Evolutionary conservation across 2,888 invertebrate genomes (phyloP).

Genomic region (Nowickia ferox): DNA sequence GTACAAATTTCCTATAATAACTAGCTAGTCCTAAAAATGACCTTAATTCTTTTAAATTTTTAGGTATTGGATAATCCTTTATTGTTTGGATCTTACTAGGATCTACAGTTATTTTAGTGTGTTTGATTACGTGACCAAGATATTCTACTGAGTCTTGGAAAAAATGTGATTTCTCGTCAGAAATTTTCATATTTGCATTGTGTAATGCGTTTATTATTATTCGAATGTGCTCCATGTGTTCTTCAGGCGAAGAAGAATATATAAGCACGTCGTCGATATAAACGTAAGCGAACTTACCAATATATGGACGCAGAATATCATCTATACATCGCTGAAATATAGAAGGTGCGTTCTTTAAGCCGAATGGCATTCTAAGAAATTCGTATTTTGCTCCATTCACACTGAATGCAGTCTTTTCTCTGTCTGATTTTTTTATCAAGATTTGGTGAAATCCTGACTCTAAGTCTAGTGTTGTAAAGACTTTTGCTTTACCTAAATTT

Average conservation of each 20-base stretch:
- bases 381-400: constrained; percentile 16
- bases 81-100: no score
- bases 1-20: constrained; percentile 24
- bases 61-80: no score
- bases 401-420: constrained; percentile 24
- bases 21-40: constrained; percentile 20
- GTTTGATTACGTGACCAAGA: neutral
- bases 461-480: neutral
- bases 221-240: neutral
- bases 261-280: constrained; percentile 11
- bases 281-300: constrained; percentile 20
- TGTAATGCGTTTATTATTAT: constrained; percentile 3
- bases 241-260: neutral
- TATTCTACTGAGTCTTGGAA: no score
- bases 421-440: constrained; percentile 10
- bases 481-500: constrained; percentile 17
- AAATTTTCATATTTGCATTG: neutral
- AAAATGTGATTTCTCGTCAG: constrained; percentile 1
- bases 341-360: constrained; percentile 27
- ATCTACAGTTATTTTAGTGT: no score
- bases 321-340: constrained; percentile 30
- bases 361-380: constrained; percentile 37
- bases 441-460: constrained; percentile 20
- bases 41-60: constrained; percentile 23
- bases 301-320: constrained; percentile 8